These are phyloP conservation scores for Drosophila ochracea DNA, from an alignment of 2,888 invertebrate genomes.

Conservation along the genomic window DNA sequence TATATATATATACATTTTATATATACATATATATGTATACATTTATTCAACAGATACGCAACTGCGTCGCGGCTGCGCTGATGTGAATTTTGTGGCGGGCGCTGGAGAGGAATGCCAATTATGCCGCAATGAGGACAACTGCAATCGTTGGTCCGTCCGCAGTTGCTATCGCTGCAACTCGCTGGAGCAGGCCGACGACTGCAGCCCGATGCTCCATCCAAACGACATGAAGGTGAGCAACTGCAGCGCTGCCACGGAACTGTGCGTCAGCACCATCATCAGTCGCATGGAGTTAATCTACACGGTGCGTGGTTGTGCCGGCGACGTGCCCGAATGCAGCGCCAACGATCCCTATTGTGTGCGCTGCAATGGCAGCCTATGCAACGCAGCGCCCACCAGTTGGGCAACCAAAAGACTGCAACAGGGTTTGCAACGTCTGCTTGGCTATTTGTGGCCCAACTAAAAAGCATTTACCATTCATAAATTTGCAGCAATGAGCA, in stretches of 20 bases:
- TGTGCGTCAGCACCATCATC: conserved; percentile 79
- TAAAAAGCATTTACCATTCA: conserved; percentile 27
- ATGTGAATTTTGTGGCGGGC: conserved; percentile 35
- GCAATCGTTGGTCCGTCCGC: conserved; percentile 75
- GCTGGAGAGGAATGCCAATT: conserved; percentile 67
- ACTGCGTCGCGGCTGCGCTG: conserved; percentile 79
- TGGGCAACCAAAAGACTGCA: conserved; percentile 48
- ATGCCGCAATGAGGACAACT: conserved; percentile 73
- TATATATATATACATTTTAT: background rate
- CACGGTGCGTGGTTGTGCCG: conserved; percentile 77
- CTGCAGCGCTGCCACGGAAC: conserved; percentile 68
- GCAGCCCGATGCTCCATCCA: conserved; percentile 61
- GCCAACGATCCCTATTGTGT: conserved; percentile 80
- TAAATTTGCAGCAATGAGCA: conserved; percentile 14
- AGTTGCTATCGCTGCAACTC: conserved; percentile 81
- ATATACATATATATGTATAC: background rate
- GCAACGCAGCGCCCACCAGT: conserved; percentile 68
- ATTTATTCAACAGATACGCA: conserved; percentile 50
- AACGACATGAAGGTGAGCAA: conserved; percentile 53
- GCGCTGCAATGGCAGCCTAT: conserved; percentile 79
- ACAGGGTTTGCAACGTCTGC: conserved; percentile 10
- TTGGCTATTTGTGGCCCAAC: conserved; percentile 32
- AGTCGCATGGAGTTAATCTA: conserved; percentile 68
- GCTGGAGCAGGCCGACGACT: conserved; percentile 64
- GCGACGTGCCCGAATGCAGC: conserved; percentile 75